Evolutionary conservation across 2,888 invertebrate genomes (phyloP), one percentile per base, ranked within the genome.

Genomic region (Machimus rusticus): DNA sequence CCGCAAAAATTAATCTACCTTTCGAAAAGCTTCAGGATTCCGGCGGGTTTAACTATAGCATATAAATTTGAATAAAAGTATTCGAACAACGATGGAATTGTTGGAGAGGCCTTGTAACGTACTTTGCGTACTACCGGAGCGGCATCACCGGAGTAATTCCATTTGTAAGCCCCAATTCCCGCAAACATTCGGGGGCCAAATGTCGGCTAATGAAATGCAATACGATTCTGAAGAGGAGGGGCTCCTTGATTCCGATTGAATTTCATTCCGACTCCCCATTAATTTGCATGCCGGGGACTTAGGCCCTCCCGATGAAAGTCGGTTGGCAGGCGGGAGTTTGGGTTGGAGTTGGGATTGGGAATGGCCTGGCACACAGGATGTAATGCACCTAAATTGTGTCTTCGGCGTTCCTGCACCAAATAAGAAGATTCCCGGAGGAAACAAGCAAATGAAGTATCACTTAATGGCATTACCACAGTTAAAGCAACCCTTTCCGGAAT

Each of bases 381-480:
- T 74, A 37, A 84, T 84, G 66, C 31, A 39, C 74, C 84, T 74
- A 43, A 84, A 84, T 84, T 84, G 84, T 84, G 84, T 66, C 66
- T 39, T 84, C 43, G 66, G 23, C 23, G 23, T 19, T 84, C 37
- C 14, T 66, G 34, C 23, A 66, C 39, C 34, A 57, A 57, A 74
- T 66, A 66, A 84, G 82, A 66, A 84, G 39, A 66, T 66, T 84
- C 66, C 74, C 74, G 39, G 39, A 39, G 66, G 66, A 84, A 84
- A 74, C 57, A 84, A 43, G 66, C 77, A 86, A 87, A 86, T 86
- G 87, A 87, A 87, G 88, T 88, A 86, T 86, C 88, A 88, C 86
- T 88, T 88, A 88, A 88, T 87, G 84, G 86, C 82, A 86, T 87
- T 88, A 81, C 55, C 43, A 87, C 79, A 87, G 79, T 86, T 86